phyloP scores from a whole-genome alignment of 2,797 vertebrate genomes.

The Ctenosaura bakeri region DNA sequence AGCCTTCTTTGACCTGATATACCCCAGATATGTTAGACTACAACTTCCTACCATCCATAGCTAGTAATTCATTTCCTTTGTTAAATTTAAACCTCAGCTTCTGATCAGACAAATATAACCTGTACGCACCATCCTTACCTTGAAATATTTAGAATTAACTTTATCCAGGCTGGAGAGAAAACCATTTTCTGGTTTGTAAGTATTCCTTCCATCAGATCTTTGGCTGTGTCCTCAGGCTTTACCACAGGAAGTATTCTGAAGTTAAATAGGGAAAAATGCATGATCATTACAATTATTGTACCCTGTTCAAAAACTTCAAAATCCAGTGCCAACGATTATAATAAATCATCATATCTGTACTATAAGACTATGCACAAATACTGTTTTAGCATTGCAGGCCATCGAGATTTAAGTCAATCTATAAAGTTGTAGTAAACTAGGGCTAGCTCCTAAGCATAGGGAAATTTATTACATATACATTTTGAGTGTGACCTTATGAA shows the following conservation, averaged over 20 bases:
- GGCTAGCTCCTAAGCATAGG: no score
- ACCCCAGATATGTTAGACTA: no score
- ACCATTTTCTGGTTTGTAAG: slow-evolving; percentile 55
- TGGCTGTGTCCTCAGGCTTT: slow-evolving; percentile 40
- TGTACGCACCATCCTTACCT: slow-evolving; percentile 35
- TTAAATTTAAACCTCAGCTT: neutral
- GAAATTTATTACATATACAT: no score
- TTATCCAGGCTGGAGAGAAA: slow-evolving; percentile 36
- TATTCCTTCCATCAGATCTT: slow-evolving; percentile 53
- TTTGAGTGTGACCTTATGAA: no score
- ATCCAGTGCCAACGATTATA: no score
- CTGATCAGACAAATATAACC: neutral
- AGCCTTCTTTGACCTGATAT: no score
- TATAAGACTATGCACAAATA: neutral
- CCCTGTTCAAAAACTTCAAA: neutral
- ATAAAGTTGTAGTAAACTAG: no score
- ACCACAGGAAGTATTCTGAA: slow-evolving; percentile 35
- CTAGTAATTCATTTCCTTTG: neutral
- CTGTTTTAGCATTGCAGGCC: no score
- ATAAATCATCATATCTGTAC: neutral
- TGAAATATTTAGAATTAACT: neutral
- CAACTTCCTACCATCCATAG: no score
- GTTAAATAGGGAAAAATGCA: neutral
- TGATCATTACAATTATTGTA: neutral
- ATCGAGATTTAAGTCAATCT: no score